Base-by-base conservation (phyloP, 2,797 vertebrate species). In the Cetoscarus ocellatus region DNA sequence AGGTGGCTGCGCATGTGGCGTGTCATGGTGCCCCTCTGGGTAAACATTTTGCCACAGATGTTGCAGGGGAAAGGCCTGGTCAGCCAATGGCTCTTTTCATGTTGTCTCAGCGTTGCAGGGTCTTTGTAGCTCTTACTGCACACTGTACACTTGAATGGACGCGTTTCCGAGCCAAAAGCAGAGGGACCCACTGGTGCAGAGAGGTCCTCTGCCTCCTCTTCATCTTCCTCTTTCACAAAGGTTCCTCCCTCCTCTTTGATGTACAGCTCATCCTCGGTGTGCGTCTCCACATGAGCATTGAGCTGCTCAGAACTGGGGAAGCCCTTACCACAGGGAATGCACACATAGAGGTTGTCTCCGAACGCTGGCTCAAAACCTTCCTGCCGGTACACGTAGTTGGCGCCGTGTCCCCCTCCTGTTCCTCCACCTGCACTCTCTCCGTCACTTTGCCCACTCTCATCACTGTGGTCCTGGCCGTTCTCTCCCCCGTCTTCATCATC, bases 31-130 rank as follows among this genome's bases (percentile, higher is more conserved):
- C 98, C 98, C 10, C 98, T 94, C 92, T 99, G 98, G 0, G 98
- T 99, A 94, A 99, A 99, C 97, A 98, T 98, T 90, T 99, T 99
- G 86, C 98, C 98, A 0, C 98, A 99, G 94, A 99, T 98, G 93
- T 97, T 98, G 94, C 98, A 99, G 61, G 98, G 98, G 89, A 99
- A 99, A 51, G 97, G 98, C 83, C 98, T 93, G 0, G 97, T 98
- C 80, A 99, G 93, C 98, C 98, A 99, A 92, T 99, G 98, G 64
- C 97, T 98, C 94, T 99, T 99, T 95, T 99, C 98, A 0, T 99
- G 98, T 87, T 99, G 98, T 63, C 98, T 93, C 86, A 99, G 94
- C 0, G 98, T 98, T 44, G 98, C 97, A 0, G 97, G 96, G 94
- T 99, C 98, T 93, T 98, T 98, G 95, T 99, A 99, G 94, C 96